Evolutionary conservation across 2,797 vertebrate genomes (phyloP).

Genomic region (Pterois miles): DNA sequence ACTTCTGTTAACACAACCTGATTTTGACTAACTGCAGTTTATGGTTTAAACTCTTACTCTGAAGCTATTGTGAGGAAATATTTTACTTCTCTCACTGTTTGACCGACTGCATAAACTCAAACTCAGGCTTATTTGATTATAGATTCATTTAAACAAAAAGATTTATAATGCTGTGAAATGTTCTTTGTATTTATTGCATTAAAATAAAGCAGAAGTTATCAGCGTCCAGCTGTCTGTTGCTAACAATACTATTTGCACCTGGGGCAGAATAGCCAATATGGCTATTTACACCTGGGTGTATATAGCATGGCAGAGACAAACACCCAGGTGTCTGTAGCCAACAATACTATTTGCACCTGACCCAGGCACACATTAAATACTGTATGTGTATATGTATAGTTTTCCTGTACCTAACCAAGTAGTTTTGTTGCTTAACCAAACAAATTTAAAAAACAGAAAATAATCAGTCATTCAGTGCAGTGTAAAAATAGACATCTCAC

Average conservation of each 20-base stretch:
- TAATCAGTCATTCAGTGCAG: background rate
- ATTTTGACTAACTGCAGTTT: background rate
- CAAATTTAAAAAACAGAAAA: background rate
- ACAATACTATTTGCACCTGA: background rate
- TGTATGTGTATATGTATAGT: background rate
- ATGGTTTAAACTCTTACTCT: background rate
- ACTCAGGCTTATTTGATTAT: background rate
- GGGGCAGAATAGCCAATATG: too few species aligned
- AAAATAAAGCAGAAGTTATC: background rate
- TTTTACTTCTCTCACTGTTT: background rate
- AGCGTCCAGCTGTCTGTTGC: too few species aligned
- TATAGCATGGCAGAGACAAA: too few species aligned
- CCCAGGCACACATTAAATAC: background rate
- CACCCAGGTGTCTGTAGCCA: background rate
- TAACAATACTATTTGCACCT: too few species aligned
- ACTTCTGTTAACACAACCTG: background rate
- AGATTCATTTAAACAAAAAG: background rate
- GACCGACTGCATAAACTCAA: background rate
- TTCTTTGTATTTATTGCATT: background rate
- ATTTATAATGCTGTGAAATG: background rate
- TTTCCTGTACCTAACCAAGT: background rate
- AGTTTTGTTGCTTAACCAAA: too few species aligned
- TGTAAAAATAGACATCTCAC: background rate
- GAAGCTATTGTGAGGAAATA: background rate
- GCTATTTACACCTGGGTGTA: too few species aligned